phyloP scores from a whole-genome alignment of 2,888 invertebrate genomes.

The Troides helena region DNA sequence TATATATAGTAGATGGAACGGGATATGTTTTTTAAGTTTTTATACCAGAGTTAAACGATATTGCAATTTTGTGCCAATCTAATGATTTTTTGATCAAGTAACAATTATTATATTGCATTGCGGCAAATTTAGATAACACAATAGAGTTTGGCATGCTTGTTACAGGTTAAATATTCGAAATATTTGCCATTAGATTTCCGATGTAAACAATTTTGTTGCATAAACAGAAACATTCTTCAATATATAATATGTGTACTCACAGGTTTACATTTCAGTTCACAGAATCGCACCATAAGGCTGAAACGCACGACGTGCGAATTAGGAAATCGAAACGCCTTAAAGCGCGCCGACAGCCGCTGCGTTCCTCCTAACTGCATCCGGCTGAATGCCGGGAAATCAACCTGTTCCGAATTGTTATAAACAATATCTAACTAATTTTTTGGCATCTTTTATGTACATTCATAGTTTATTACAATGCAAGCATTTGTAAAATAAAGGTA shows the following conservation, averaged over 20 bases:
- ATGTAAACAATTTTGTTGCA: neutral
- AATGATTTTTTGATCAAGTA: too few relatives aligned
- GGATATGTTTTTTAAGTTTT: neutral
- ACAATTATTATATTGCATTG: too few relatives aligned
- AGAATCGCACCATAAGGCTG: slow-evolving; percentile 90
- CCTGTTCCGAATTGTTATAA: slow-evolving; percentile 41
- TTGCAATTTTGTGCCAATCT: too few relatives aligned
- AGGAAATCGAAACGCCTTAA: slow-evolving; percentile 93
- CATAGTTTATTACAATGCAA: neutral
- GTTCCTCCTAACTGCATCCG: slow-evolving; percentile 54
- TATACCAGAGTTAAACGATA: too few relatives aligned
- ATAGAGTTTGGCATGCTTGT: too few relatives aligned
- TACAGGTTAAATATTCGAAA: too few relatives aligned
- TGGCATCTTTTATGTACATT: neutral
- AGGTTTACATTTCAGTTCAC: slow-evolving; percentile 84
- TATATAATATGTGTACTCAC: slow-evolving; percentile 52
- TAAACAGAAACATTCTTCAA: neutral
- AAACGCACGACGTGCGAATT: slow-evolving; percentile 91
- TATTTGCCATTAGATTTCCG: too few relatives aligned
- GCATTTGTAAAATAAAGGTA: neutral
- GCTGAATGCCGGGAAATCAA: slow-evolving; percentile 79
- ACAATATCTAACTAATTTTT: neutral
- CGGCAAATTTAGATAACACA: too few relatives aligned
- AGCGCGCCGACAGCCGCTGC: slow-evolving; percentile 81
- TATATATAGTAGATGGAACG: neutral